These are phyloP conservation scores for Aurelia coerulea DNA, from an alignment of 30 jellyfish, hydroid and myxozoan genomes.

Conservation along the genomic window DNA sequence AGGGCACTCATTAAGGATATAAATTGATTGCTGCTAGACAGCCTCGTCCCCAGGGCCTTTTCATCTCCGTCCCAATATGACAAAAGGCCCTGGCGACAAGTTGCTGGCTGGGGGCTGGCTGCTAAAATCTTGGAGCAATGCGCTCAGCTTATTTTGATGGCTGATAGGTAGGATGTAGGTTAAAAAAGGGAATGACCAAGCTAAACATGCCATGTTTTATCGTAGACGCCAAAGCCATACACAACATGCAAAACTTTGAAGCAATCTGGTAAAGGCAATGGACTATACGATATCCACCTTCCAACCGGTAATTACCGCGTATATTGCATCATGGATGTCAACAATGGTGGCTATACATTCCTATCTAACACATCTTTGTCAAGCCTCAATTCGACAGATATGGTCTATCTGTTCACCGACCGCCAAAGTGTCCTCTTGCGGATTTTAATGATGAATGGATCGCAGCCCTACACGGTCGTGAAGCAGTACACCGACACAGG, in stretches of 20 bases:
- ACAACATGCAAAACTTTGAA: slow-evolving; percentile 42
- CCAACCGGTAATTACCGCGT: slow-evolving; percentile 52
- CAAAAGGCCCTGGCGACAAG: no score
- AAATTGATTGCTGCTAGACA: no score
- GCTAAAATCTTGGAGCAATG: no score
- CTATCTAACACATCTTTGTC: slow-evolving; percentile 15
- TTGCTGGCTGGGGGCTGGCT: no score
- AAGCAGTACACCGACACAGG: slow-evolving; percentile 25
- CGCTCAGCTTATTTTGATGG: no score
- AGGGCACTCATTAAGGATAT: no score
- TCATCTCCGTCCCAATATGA: no score
- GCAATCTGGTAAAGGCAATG: not conserved
- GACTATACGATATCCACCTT: slow-evolving; percentile 10
- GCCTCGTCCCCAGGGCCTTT: no score
- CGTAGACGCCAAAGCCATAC: no score
- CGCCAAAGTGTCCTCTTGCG: slow-evolving; percentile 43
- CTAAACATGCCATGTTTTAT: no score
- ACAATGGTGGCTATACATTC: slow-evolving; percentile 71
- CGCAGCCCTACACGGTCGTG: slow-evolving; percentile 65
- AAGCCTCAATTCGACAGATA: slow-evolving; percentile 26
- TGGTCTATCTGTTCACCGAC: slow-evolving; percentile 16
- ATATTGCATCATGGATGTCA: slow-evolving; percentile 51
- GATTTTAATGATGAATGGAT: slow-evolving; percentile 22
- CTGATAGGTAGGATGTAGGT: no score
- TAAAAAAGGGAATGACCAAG: no score